Evolutionary conservation across 2,113 vertebrate species (phyloP), one percentile per base, ranked within the genome.

Genomic region (Ochotona princeps): DNA sequence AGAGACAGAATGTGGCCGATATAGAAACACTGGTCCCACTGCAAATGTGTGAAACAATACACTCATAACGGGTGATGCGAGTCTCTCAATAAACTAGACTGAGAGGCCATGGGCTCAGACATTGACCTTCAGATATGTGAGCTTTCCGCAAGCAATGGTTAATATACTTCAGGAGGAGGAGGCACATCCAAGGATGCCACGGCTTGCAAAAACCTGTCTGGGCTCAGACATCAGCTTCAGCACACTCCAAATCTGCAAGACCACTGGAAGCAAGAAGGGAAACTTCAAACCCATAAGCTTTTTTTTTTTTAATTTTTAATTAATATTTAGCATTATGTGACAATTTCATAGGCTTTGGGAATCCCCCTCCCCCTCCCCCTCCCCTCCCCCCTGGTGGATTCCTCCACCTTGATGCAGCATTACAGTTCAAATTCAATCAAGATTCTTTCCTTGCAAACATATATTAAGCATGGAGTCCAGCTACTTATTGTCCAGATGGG

Each of bases 261-360:
- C n/a, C 72, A 93, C 2, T 88, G 21, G 80, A 88, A 25, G 30
- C 44, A 78, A 17, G 81, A 75, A 92, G n/a, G 80, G 32, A 80
- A 82, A 83, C 72, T 61, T n/a, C 28, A 90, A 81, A 87, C 25
- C 92, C 18, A 38, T 75, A 25, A 47, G 38, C 26, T 96, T 87
- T 91, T 82, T n/a, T n/a, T n/a, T n/a, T n/a, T n/a, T n/a, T n/a
- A n/a, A n/a, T n/a, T n/a, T n/a, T n/a, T n/a, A n/a, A n/a, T n/a
- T n/a, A n/a, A n/a, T n/a, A n/a, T n/a, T n/a, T n/a, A n/a, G n/a
- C n/a, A n/a, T n/a, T n/a, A n/a, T n/a, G n/a, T n/a, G n/a, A n/a
- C n/a, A n/a, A n/a, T n/a, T n/a, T n/a, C n/a, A n/a, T n/a, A n/a
- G n/a, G n/a, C n/a, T n/a, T n/a, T n/a, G n/a, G n/a, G n/a, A n/a